Evolutionary conservation across 2,888 invertebrate genomes (phyloP), one percentile per base, ranked within the genome.

Genomic region (Ectemnius lituratus): DNA sequence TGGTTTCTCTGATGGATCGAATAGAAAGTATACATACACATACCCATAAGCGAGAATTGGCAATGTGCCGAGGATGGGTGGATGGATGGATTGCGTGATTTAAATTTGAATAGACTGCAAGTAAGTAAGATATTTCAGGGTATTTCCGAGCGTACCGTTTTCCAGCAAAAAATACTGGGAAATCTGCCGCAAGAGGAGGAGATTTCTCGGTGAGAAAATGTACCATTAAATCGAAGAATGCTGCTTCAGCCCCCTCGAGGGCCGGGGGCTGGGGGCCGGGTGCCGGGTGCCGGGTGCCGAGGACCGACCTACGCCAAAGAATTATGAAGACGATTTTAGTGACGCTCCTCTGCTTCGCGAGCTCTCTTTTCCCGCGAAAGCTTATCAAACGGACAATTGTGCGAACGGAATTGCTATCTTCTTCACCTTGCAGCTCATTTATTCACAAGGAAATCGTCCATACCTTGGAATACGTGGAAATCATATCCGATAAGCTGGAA

Each of bases 181-280:
- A 47, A n/a, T 47, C 47, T 62, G 4, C n/a, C 23, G 5, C n/a
- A 14, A 23, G 23, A 27, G 62, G n/a, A 13, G 2, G 11, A 63
- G 57, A 73, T 52, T 57, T 70, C 62, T 47, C 37, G 56, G 57
- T 77, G 70, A 78, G 63, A 76, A 69, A 74, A 77, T 69, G 66
- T 70, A 62, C 66, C 70, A 69, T 74, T 70, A 78, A 78, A 71
- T 47, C 62, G n/a, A 60, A 69, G 62, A 73, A 61, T 57, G 73
- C 73, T 76, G 73, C 76, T 70, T 59, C 73, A 63, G 68, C 46
- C 68, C 76, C 62, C 66, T 59, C 3, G 74, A 13, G 62, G 37
- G 62, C 62, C 27, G 37, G 70, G n/a, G 68, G 37, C 59, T 58
- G 18, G 23, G 49, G n/a, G n/a, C n/a, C n/a, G n/a, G n/a, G n/a